Evolutionary conservation across 30 jellyfish, hydroid and myxozoan species (phyloP), one percentile per base, ranked within the genome.

Genomic region (Aurelia coerulea): DNA sequence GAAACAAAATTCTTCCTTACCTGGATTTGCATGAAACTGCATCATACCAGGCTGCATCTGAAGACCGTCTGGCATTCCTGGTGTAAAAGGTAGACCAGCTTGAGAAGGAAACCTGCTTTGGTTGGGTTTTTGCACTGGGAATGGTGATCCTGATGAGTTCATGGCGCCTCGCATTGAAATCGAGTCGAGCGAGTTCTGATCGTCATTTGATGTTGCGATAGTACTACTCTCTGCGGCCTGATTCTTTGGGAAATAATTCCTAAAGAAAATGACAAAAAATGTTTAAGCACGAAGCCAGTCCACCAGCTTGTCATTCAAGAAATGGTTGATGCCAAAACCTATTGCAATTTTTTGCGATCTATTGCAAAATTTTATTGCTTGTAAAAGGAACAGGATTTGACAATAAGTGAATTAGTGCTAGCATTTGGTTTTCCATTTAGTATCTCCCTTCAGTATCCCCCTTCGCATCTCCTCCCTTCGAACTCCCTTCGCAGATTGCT

Each of bases 191-290:
- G 92, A 83, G 52, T 65, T 85, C 33, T 85, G 94, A 51, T 75
- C 89, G 13, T 85, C 89, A 14, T 39, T 56, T 15, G 88, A 18
- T 42, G 59, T 10, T 23, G 88, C 16, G 64, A 31, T 17, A 15
- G 62, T 42, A 5, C 65, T 51, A 79, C 62, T 76, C 32, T 85
- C 94, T 8, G 94, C 94, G 1, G 97, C 91, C 72, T 90, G 97
- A 71, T 90, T 95, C 65, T 89, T 86, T 46, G 97, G 95, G 65
- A 90, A 90, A 63, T 90, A 90, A 75, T 70, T 81, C 67, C 97
- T 90, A 59, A 9, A 9, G 51, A 33, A 58, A 68, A 59, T 41
- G 60, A 54, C n/a, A 15, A 8, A 2, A 16, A 46, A 73, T 7
- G 7, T 0, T 18, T 18, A 16, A 51, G 83, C 9, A 37, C 23